Conservation (phyloP, 2,797 vertebrate species). For the Merluccius polli region DNA sequence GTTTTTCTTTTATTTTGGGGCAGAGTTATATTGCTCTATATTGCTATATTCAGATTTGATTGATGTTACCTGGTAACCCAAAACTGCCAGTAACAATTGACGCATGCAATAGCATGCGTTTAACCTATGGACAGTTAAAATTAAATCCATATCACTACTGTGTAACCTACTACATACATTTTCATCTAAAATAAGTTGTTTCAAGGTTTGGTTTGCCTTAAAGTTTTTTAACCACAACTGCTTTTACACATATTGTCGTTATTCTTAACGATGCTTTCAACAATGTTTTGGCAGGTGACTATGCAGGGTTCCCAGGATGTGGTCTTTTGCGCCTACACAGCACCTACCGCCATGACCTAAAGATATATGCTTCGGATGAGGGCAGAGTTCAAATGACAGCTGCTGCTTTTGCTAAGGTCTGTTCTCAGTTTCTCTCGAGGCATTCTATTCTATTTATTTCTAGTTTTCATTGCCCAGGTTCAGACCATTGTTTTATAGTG, state of each 20-base stretch:
- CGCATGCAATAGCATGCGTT: background rate
- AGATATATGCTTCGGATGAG: slow-evolving; percentile 88
- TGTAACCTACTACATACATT: background rate
- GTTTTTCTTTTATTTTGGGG: background rate
- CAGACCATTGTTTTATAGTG: no score
- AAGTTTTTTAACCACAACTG: background rate
- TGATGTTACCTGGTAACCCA: background rate
- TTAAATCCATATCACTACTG: background rate
- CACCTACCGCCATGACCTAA: slow-evolving; percentile 87
- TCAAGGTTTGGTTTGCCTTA: background rate
- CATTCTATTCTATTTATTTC: background rate
- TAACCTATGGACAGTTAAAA: background rate
- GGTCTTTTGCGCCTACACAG: slow-evolving; percentile 85
- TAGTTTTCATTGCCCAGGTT: background rate
- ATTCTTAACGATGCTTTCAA: background rate
- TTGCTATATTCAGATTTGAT: background rate
- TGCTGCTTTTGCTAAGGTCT: slow-evolving; percentile 87
- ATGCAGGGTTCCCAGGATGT: slow-evolving; percentile 88
- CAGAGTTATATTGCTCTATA: background rate
- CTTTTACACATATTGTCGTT: background rate
- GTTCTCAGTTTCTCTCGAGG: background rate
- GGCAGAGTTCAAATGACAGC: slow-evolving; percentile 89
- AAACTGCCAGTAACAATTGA: background rate
- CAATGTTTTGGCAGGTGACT: slow-evolving; percentile 74
- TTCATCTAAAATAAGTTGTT: background rate